Evolutionary conservation across 2,113 vertebrate genomes (phyloP), one percentile per base, ranked within the genome.

Genomic region (Sinocyclocheilus maitianheensis): DNA sequence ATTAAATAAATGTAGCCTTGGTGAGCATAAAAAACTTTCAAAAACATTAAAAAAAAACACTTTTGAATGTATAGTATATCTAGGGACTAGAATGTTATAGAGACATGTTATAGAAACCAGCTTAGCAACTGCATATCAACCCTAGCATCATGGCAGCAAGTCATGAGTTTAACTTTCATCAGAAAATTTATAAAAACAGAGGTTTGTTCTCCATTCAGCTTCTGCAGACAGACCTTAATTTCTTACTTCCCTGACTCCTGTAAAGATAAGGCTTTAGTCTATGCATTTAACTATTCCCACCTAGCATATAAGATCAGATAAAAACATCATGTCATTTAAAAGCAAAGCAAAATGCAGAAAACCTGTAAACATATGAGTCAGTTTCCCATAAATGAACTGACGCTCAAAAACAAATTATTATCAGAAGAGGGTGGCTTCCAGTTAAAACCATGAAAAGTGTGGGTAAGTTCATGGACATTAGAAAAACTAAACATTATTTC

Each of bases 261-360:
- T 34, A 10, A 60, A 84, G 85, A 88, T 85, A 85, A 58, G 65
- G 37, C 55, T 43, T 40, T 37, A 83, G 30, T 20, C 65, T 5
- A 18, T 87, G 71, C 60, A 80, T 89, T 67, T 83, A 20, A 18
- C n/a, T 55, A 81, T 85, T 75, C 26, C 34, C 51, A 83, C 30
- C 18, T 48, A 85, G 37, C 37, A 85, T 81, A 24, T 30, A 22
- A 46, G 72, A 55, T 77, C 53, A 84, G 87, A 86, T 87, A 85
- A 80, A 63, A 79, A 77, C 67, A n/a, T 48, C 24, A 71, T 78
- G 40, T 34, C 81, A 43, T 63, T 85, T 69, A 53, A 86, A 67
- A 83, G 85, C 18, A 22, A 48, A 78, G 37, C 20, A 43, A 37
- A 80, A 83, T 78, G 6, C n/a, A 55, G 30, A 82, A n/a, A 77